Base-by-base conservation (phyloP, 1,140 invertebrate species). In the Reticulitermes speratus region DNA sequence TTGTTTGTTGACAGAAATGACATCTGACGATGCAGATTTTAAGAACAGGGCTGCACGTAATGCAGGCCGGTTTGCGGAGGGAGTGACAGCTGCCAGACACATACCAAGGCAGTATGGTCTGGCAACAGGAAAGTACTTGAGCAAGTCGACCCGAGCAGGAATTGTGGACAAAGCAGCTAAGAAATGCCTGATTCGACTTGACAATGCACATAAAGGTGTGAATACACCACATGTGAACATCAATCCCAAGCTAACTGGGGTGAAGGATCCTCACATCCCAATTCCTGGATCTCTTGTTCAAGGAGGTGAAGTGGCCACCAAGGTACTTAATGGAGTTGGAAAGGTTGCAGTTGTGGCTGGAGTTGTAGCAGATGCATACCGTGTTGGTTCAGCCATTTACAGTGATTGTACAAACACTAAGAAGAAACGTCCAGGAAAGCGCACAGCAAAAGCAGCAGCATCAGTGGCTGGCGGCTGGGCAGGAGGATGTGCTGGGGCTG, bases 141-240 rank as follows among this genome's bases (percentile, higher is more conserved):
- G 83, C 83, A 84, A 84, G 83, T 84, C 83, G 23, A 84, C 83
- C 83, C 83, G 32, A 5, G 44, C 52, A 25, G 83, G 83, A 7
- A 84, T 84, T 3, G 52, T 45, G 83, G 83, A 84, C 14, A n/a
- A 45, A 25, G 44, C 8, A n/a, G 44, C 83, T n/a, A 14, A 14
- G 9, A 84, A 52, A n/a, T 84, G 83, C 3, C 23, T 84, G 38
- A 5, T 84, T 5, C 44, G 83, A 3, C 52, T 84, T 23, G 83
- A 84, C 32, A 84, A 84, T 8, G 9, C 83, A 9, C 83, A 84
- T 23, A 48, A 44, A 16, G 38, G 38, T 9, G n/a, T 84, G 2
- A 84, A 48, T 14, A 44, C 44, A 16, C 44, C 83, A 9, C 83
- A 84, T 8, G 8, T 84, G 0, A 84, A 84, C 38, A 84, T 84